Percentiles rank a stretch among this genome's conserved stretches.
Conservation (phyloP, 1,140 invertebrate species). For the Cataglyphis hispanica region DNA sequence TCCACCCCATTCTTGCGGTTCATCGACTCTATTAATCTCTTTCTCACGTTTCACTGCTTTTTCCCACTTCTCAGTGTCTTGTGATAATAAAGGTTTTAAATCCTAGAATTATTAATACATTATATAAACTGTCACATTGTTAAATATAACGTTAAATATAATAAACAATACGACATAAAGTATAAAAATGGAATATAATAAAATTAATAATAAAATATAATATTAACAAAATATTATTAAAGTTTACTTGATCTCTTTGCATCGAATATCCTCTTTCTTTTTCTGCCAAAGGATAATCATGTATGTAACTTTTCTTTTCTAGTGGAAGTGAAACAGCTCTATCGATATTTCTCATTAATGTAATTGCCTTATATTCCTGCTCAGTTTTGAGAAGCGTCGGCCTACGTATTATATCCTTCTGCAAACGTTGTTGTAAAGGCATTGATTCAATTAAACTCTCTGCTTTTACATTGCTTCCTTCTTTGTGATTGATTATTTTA, state of each 20-base stretch:
- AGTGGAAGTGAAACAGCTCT: conserved; percentile 83
- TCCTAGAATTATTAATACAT: conserved; percentile 70
- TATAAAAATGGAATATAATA: not conserved
- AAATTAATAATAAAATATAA: not conserved
- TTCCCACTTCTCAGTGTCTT: conserved; percentile 71
- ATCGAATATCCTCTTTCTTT: conserved; percentile 82
- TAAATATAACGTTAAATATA: no score
- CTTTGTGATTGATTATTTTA: conserved; percentile 35
- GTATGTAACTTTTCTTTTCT: conserved; percentile 77
- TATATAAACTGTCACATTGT: not conserved
- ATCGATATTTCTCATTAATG: conserved; percentile 75
- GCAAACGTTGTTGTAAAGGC: conserved; percentile 77
- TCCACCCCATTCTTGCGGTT: conserved; percentile 84
- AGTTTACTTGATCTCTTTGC: conserved; percentile 79
- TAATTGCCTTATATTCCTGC: conserved; percentile 70
- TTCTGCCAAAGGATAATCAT: conserved; percentile 71
- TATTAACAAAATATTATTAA: conserved; percentile 20
- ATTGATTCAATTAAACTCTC: conserved; percentile 71
- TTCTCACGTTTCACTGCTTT: conserved; percentile 75
- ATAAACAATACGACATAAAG: not conserved
- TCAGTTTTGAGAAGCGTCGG: conserved; percentile 79
- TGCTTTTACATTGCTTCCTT: conserved; percentile 68
- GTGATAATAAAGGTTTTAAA: conserved; percentile 71
- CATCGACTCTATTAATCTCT: conserved; percentile 77
- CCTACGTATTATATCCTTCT: conserved; percentile 76